Conservation (phyloP, 2,113 vertebrate genomes). For the Etia nguti region DNA sequence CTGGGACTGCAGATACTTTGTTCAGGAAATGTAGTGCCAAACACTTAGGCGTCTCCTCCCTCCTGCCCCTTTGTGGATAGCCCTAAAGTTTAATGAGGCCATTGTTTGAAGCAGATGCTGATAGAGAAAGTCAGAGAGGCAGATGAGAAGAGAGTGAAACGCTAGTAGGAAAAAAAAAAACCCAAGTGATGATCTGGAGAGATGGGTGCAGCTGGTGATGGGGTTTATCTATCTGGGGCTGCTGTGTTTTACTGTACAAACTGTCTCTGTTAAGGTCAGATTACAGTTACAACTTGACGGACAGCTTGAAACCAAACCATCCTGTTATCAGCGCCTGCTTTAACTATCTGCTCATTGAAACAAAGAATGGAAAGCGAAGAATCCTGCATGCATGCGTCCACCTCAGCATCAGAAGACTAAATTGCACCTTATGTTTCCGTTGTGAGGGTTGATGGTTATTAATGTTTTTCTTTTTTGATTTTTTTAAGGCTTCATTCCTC, state of each 20-base stretch:
- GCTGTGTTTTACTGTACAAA: conserved; percentile 66
- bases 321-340: conserved; percentile 4
- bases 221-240: conserved; percentile 75
- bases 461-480: background rate
- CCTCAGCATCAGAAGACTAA: background rate
- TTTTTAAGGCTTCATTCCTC: background rate
- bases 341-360: background rate
- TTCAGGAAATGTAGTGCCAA: conserved; percentile 38
- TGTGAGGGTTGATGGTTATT: background rate
- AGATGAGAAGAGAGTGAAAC: conserved; percentile 1
- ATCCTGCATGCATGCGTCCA: background rate
- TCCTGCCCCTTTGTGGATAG: background rate
- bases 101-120: conserved; percentile 10
- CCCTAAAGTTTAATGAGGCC: background rate
- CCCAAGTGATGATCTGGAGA: conserved; percentile 64
- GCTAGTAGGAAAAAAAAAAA: background rate
- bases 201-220: conserved; percentile 84
- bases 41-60: background rate
- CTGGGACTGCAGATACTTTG: conserved; percentile 25
- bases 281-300: background rate
- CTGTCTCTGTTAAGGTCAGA: background rate
- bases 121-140: background rate
- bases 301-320: background rate
- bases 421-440: background rate
- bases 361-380: background rate